Percentiles rank a stretch among this genome's conserved stretches.
These are phyloP conservation scores for Shinisaurus crocodilurus DNA, from an alignment of 2,113 vertebrate genomes.

Conservation along the genomic window DNA sequence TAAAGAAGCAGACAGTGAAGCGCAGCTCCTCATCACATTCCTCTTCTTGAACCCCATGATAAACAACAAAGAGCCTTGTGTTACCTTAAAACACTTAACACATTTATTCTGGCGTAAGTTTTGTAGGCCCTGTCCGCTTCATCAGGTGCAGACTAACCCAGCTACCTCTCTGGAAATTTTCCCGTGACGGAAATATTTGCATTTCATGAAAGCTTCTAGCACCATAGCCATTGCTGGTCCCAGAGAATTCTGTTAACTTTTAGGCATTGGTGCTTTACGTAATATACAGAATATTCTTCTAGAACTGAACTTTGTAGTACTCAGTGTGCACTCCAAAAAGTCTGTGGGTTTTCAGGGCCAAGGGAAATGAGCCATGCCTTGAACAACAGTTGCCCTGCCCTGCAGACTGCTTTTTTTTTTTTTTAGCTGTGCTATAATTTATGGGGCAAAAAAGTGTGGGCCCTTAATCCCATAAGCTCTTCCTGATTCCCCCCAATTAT, in stretches of 20 bases:
- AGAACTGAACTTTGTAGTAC: neutral
- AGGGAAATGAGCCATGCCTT: neutral
- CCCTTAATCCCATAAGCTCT: too few species aligned
- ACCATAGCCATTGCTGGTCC: neutral
- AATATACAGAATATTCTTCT: neutral
- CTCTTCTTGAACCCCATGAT: too few species aligned
- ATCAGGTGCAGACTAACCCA: too few species aligned
- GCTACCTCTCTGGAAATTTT: neutral
- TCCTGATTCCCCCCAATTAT: neutral
- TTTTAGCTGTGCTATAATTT: neutral
- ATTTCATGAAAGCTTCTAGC: neutral
- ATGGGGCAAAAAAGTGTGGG: too few species aligned
- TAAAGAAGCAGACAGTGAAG: too few species aligned
- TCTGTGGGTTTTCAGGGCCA: neutral
- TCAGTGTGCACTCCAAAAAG: too few species aligned
- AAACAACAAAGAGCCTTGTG: too few species aligned
- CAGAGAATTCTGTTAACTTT: neutral
- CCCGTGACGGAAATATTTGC: neutral
- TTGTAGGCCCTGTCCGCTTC: too few species aligned
- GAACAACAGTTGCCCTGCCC: neutral
- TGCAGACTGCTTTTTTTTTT: neutral
- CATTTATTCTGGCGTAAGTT: too few species aligned
- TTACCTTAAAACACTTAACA: too few species aligned
- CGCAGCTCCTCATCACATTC: too few species aligned
- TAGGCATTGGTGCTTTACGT: neutral